Percentiles rank a stretch among this genome's conserved stretches.
These are phyloP conservation scores for Empidonax traillii DNA, from an alignment of 2,113 vertebrate genomes.

Conservation along the genomic window DNA sequence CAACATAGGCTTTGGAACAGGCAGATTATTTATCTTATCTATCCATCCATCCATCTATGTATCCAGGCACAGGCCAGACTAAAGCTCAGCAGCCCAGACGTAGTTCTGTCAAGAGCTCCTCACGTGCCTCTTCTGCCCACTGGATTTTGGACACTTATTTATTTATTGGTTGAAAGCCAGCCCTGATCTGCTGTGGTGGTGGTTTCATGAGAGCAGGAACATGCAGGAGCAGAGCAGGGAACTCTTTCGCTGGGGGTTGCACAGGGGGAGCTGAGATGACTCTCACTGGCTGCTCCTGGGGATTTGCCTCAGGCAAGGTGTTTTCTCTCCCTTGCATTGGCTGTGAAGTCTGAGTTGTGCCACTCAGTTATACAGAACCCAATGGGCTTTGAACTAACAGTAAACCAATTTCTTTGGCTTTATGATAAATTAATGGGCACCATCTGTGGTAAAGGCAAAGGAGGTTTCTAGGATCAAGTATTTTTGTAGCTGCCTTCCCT, in stretches of 20 bases:
- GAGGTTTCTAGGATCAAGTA: neutral
- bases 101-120: neutral
- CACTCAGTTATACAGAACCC: neutral
- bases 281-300: neutral
- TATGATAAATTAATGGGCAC: neutral
- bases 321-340: neutral
- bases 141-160: neutral
- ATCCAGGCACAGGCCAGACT: neutral
- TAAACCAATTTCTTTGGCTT: neutral
- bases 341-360: neutral
- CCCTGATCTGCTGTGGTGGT: neutral
- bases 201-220: neutral
- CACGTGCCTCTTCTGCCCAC: neutral
- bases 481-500: neutral
- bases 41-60: neutral
- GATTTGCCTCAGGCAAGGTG: neutral
- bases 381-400: neutral
- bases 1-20: neutral
- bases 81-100: neutral
- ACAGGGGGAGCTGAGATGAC: neutral
- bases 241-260: accelerated
- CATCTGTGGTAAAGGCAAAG: neutral
- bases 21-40: neutral
- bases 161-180: accelerated
- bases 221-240: neutral